These are phyloP conservation scores for Dipus sagitta DNA, from an alignment of 2,797 vertebrate genomes.

Conservation along the genomic window DNA sequence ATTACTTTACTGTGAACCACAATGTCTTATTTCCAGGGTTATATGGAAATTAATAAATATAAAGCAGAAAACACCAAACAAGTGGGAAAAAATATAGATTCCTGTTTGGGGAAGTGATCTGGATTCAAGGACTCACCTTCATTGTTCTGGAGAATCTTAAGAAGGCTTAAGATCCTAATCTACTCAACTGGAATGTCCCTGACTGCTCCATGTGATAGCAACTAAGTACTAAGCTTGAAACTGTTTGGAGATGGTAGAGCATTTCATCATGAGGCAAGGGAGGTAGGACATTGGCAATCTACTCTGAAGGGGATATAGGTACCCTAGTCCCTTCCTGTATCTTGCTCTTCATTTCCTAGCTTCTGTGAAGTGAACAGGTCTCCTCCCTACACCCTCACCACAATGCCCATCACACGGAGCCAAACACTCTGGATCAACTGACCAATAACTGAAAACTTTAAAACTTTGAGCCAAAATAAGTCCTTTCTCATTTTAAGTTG, in stretches of 20 bases:
- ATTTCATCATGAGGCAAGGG: neutral
- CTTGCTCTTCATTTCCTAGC: fast-evolving
- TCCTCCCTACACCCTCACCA: neutral
- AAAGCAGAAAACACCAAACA: neutral
- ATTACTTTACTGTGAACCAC: neutral
- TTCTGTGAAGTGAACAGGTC: neutral
- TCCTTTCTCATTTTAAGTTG: neutral
- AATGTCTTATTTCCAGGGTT: neutral
- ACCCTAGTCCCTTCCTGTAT: fast-evolving
- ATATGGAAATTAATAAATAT: neutral
- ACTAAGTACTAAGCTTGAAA: neutral
- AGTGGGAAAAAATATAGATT: neutral
- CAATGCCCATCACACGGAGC: neutral
- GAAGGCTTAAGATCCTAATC: neutral
- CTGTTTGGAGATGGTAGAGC: neutral
- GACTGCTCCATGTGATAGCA: neutral
- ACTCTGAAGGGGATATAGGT: too few relatives aligned
- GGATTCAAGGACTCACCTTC: neutral
- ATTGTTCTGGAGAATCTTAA: neutral
- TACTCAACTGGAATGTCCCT: neutral
- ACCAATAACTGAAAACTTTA: neutral
- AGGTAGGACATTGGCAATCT: neutral
- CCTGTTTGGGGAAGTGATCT: neutral
- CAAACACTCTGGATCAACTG: neutral
- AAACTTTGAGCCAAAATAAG: neutral